These are phyloP conservation scores for Manacus vitellinus DNA, from an alignment of 2,113 vertebrate genomes.

Conservation along the genomic window DNA sequence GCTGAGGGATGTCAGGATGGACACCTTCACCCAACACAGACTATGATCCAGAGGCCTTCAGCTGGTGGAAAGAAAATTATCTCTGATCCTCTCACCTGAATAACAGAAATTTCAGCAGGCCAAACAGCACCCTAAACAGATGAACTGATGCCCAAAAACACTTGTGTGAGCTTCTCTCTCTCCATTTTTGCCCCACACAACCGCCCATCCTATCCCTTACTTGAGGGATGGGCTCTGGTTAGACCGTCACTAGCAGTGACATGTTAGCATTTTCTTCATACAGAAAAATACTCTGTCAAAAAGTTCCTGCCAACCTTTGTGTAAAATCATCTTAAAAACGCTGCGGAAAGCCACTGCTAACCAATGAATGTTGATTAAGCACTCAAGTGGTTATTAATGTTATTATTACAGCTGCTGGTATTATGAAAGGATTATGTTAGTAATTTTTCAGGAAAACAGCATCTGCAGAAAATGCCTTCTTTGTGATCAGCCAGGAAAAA, in stretches of 20 bases:
- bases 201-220: rapidly evolving
- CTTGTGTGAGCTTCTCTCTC: not conserved
- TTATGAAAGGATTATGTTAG: constrained; percentile 4
- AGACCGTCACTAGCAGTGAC: not conserved
- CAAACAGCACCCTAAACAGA: not conserved
- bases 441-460: constrained; percentile 31
- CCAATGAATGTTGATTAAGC: not conserved
- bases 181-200: not conserved
- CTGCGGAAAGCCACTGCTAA: not conserved
- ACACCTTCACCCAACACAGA: not conserved
- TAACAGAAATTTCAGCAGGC: not conserved
- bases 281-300: not conserved
- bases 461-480: constrained; percentile 28
- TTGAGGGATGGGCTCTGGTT: not conserved
- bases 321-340: not conserved
- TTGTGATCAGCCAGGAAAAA: constrained; percentile 33
- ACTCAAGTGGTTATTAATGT: constrained; percentile 10
- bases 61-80: rapidly evolving
- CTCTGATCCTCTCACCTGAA: not conserved
- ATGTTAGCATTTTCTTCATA: not conserved
- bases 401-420: constrained; percentile 56
- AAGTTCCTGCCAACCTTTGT: not conserved
- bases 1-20: not conserved
- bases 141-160: rapidly evolving
- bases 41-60: not conserved